Conservation (phyloP, 2,113 vertebrate species). For the Pleuronectes platessa region DNA sequence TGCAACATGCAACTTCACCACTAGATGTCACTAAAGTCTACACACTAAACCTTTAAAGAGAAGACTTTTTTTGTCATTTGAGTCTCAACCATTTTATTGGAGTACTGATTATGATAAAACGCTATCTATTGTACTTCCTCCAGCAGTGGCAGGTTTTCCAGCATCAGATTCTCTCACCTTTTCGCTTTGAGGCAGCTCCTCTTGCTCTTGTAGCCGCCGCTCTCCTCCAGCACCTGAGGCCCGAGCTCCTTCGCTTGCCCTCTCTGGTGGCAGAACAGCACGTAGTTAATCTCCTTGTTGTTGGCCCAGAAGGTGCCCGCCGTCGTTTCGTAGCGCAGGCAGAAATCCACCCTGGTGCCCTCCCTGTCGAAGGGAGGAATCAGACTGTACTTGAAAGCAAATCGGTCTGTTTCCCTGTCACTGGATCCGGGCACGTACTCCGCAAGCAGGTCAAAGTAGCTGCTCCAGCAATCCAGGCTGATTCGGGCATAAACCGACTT, state of each 20-base stretch:
- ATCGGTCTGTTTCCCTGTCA: conserved; percentile 90
- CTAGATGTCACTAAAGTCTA: too few relatives aligned
- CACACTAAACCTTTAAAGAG: too few relatives aligned
- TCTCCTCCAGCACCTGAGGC: conserved; percentile 84
- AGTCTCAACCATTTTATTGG: too few relatives aligned
- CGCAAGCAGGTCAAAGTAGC: conserved; percentile 89
- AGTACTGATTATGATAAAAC: too few relatives aligned
- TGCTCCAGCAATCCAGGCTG: conserved; percentile 89
- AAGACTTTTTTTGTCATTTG: too few relatives aligned
- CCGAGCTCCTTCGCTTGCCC: conserved; percentile 58
- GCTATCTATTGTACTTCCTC: too few relatives aligned
- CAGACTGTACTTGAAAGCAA: conserved; percentile 89
- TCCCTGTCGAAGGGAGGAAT: conserved; percentile 86
- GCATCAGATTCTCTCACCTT: conserved; percentile 83
- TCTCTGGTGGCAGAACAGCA: conserved; percentile 89
- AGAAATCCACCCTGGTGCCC: conserved; percentile 90
- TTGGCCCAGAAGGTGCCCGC: conserved; percentile 93
- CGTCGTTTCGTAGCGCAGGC: conserved; percentile 91
- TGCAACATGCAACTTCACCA: too few relatives aligned
- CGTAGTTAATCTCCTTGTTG: conserved; percentile 90
- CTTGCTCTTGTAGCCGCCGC: conserved; percentile 78
- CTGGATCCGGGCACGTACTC: conserved; percentile 93
- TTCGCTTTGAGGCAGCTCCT: conserved; percentile 92
- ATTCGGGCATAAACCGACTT: conserved; percentile 89
- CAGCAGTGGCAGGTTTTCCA: background rate